Percentiles rank a stretch among this genome's conserved stretches.
Evolutionary conservation across 2,113 vertebrate species (phyloP).

Genomic region (Heterotis niloticus): DNA sequence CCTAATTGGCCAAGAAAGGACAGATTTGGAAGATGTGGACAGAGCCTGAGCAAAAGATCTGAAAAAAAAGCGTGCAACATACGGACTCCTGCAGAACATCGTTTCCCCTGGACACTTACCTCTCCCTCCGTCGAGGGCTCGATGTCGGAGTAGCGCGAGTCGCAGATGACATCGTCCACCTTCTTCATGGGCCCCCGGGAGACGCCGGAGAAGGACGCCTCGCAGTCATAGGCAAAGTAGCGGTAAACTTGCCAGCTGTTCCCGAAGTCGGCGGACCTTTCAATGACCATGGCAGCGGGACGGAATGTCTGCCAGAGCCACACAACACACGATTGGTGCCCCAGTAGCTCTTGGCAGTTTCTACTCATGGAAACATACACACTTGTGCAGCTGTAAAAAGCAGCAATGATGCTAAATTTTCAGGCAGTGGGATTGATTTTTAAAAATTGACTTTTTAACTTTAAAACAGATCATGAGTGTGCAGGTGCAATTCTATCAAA

Average conservation of each 20-base stretch:
- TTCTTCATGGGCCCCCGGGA: slow-evolving; percentile 88
- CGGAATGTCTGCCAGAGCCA: slow-evolving; percentile 79
- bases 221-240: slow-evolving; percentile 95
- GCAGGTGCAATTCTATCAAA: too few relatives aligned
- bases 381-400: too few relatives aligned
- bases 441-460: too few relatives aligned
- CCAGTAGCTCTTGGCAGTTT: neutral
- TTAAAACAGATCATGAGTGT: too few relatives aligned
- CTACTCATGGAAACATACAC: neutral
- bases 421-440: too few relatives aligned
- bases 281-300: slow-evolving; percentile 90
- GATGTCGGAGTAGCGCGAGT: slow-evolving; percentile 93
- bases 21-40: slow-evolving; percentile 7
- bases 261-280: slow-evolving; percentile 90
- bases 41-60: neutral
- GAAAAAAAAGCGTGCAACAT: neutral
- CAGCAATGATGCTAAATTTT: too few relatives aligned
- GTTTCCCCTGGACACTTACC: slow-evolving; percentile 58
- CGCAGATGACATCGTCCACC: slow-evolving; percentile 93
- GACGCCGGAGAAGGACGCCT: slow-evolving; percentile 76
- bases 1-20: slow-evolving; percentile 59
- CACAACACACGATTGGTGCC: neutral
- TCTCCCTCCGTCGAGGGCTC: slow-evolving; percentile 95
- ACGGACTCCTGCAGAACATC: too few relatives aligned
- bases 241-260: slow-evolving; percentile 88